These are phyloP conservation scores for Gouania willdenowi DNA, from an alignment of 2,797 vertebrate genomes.

Conservation along the genomic window DNA sequence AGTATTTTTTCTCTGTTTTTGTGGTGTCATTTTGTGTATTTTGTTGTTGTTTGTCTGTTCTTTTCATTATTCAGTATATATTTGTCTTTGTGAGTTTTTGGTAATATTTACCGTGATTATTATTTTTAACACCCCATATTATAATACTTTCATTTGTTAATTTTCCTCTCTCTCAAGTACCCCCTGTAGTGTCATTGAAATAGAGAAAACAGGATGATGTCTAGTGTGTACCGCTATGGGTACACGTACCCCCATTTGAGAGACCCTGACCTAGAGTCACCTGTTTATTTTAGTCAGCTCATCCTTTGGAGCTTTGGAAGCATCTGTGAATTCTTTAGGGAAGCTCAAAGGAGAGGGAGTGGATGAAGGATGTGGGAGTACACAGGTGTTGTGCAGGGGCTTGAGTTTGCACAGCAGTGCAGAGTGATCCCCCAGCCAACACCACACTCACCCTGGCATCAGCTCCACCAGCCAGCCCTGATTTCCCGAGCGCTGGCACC, in stretches of 20 bases:
- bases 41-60: no score
- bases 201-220: no score
- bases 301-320: constrained; percentile 53
- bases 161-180: no score
- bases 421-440: constrained; percentile 45
- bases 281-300: constrained; percentile 53
- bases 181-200: no score
- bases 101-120: no score
- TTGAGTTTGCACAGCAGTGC: constrained; percentile 51
- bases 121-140: no score
- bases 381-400: constrained; percentile 53
- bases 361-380: not conserved
- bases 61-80: no score
- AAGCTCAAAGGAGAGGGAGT: constrained; percentile 2
- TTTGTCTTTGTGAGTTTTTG: no score
- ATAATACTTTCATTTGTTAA: no score
- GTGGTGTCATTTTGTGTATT: no score
- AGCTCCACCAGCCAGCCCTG: constrained; percentile 41
- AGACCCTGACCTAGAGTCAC: constrained; percentile 37
- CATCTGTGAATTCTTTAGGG: constrained; percentile 48
- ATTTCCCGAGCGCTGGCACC: constrained; percentile 44
- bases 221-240: not conserved
- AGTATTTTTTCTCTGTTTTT: no score
- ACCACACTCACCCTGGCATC: constrained; percentile 7
- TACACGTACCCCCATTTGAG: no score